Percentiles rank a stretch among this genome's conserved stretches.
phyloP scores from a whole-genome alignment of 2,797 vertebrate species.

The Botia almorhae region DNA sequence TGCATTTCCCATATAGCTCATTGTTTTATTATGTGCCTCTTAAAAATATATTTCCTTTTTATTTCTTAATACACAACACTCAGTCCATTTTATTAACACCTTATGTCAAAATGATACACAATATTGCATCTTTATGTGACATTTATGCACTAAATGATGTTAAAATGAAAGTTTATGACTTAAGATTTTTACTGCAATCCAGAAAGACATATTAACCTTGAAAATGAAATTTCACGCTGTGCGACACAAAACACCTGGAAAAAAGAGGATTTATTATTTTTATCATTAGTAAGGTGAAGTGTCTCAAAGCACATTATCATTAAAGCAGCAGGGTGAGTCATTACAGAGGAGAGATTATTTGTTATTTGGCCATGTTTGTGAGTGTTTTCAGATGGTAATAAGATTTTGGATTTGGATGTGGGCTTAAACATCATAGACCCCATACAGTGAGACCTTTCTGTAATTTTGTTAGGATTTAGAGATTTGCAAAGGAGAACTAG shows the following conservation, averaged over 20 bases:
- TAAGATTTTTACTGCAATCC: too few species aligned
- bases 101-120: too few species aligned
- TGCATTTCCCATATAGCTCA: not conserved
- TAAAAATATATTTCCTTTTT: not conserved
- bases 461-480: slow-evolving; percentile 26
- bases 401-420: slow-evolving; percentile 13
- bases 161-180: too few species aligned
- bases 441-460: slow-evolving; percentile 3
- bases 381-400: slow-evolving; percentile 7
- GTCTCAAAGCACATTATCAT: not conserved
- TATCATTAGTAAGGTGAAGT: not conserved
- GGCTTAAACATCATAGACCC: not conserved
- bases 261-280: not conserved
- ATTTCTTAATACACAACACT: not conserved
- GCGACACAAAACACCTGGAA: not conserved
- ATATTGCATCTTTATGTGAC: too few species aligned
- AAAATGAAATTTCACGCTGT: not conserved
- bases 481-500: slow-evolving; percentile 2
- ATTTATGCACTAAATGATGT: too few species aligned
- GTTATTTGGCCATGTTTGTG: not conserved
- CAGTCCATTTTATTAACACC: not conserved
- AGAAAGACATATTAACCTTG: not conserved
- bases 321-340: not conserved
- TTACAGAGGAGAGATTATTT: not conserved
- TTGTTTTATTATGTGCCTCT: not conserved